phyloP scores from a whole-genome alignment of 2,797 vertebrate genomes.

The Ceyx erithaca region DNA sequence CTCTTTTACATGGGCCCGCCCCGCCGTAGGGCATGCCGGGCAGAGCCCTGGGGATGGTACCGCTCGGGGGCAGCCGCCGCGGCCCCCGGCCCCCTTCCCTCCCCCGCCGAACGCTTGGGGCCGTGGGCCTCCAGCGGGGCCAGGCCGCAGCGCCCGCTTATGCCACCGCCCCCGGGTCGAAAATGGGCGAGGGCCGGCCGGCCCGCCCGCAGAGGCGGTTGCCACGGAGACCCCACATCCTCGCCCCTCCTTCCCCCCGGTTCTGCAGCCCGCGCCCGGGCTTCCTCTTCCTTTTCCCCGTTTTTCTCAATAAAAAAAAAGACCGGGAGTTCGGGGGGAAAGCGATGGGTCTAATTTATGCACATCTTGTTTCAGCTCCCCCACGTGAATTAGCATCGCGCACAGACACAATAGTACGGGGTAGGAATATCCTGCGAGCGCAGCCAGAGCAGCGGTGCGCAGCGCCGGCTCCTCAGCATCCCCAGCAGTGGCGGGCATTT shows the following conservation, averaged over 20 bases:
- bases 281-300: not conserved
- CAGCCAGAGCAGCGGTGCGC: too few relatives aligned
- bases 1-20: not conserved
- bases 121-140: too few relatives aligned
- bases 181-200: too few relatives aligned
- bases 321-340: too few relatives aligned
- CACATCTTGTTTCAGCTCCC: not conserved
- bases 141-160: not conserved
- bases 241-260: not conserved
- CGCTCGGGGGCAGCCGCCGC: too few relatives aligned
- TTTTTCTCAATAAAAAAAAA: too few relatives aligned
- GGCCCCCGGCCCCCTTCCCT: too few relatives aligned
- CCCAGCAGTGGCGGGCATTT: fast-evolving
- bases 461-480: not conserved
- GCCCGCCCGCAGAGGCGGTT: not conserved
- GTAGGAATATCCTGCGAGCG: too few relatives aligned
- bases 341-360: too few relatives aligned
- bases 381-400: not conserved
- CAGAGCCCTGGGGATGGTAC: not conserved
- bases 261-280: not conserved
- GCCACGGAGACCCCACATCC: not conserved
- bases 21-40: not conserved
- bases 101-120: too few relatives aligned
- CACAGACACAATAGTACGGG: not conserved
- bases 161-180: not conserved